These are phyloP conservation scores for Rutpela maculata DNA, from an alignment of 2,888 invertebrate genomes.

Conservation along the genomic window DNA sequence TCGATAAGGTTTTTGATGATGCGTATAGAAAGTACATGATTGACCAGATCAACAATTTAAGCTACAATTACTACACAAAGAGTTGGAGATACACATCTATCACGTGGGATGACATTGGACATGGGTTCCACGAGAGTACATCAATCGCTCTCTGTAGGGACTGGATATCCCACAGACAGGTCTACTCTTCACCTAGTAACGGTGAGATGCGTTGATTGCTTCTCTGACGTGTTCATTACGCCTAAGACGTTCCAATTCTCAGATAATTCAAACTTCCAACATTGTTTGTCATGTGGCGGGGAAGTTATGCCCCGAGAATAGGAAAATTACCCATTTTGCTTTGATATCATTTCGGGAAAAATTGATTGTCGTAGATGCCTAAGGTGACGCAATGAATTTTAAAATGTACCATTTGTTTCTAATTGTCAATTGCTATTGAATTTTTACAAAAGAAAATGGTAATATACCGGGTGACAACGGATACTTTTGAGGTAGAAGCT, in stretches of 20 bases:
- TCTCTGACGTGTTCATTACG: constrained; percentile 67
- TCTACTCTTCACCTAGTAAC: constrained; percentile 61
- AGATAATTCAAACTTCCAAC: constrained; percentile 62
- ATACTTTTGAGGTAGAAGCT: too few relatives aligned
- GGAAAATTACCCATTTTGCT: constrained; percentile 22
- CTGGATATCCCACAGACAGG: constrained; percentile 51
- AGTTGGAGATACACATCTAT: constrained; percentile 48
- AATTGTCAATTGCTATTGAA: too few relatives aligned
- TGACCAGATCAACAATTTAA: constrained; percentile 26
- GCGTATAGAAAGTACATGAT: background rate
- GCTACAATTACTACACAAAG: constrained; percentile 36
- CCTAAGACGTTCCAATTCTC: constrained; percentile 63
- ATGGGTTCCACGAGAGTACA: constrained; percentile 56
- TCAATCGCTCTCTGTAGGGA: constrained; percentile 57
- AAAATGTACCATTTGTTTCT: too few relatives aligned
- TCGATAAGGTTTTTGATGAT: background rate
- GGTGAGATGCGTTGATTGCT: constrained; percentile 67
- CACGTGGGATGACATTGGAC: constrained; percentile 57
- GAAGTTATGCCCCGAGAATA: constrained; percentile 27
- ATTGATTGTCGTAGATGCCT: background rate
- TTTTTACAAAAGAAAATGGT: too few relatives aligned
- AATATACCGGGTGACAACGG: too few relatives aligned
- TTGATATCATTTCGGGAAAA: constrained; percentile 16
- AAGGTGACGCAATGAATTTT: too few relatives aligned
- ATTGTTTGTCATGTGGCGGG: constrained; percentile 56